Evolutionary conservation across 2,888 invertebrate genomes (phyloP).

Genomic region (Hecatera dysodea): DNA sequence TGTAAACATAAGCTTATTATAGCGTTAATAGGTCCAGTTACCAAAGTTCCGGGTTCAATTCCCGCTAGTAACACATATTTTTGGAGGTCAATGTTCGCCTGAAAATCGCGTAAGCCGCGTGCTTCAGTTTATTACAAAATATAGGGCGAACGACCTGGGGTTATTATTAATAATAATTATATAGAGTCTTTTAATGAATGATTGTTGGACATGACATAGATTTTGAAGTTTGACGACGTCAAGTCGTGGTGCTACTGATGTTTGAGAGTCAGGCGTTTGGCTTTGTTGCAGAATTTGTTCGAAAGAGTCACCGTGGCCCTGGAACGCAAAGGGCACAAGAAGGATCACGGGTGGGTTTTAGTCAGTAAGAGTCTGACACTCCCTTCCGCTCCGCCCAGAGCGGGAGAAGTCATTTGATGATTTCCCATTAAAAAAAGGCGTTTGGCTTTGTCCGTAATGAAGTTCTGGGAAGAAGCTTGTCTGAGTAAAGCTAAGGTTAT

Average conservation of each 20-base stretch:
- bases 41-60: constrained; percentile 84
- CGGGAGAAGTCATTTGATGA: too few relatives aligned
- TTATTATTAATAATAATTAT: constrained; percentile 21
- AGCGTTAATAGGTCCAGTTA: constrained; percentile 57
- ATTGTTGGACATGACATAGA: constrained; percentile 28
- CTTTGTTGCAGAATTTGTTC: too few relatives aligned
- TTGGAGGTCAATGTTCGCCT: constrained; percentile 82
- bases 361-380: too few relatives aligned
- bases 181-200: constrained; percentile 12
- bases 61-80: constrained; percentile 77
- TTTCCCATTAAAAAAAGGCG: too few relatives aligned
- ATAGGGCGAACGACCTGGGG: constrained; percentile 40
- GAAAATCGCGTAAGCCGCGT: constrained; percentile 70
- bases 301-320: too few relatives aligned
- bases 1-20: constrained; percentile 59
- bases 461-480: neutral
- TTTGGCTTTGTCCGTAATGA: neutral
- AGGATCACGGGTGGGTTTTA: too few relatives aligned
- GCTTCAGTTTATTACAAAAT: constrained; percentile 64
- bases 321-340: too few relatives aligned
- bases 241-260: neutral
- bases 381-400: too few relatives aligned
- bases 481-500: neutral
- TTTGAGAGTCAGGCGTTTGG: neutral
- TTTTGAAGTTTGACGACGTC: neutral